Evolutionary conservation across 2,113 vertebrate genomes (phyloP), one percentile per base, ranked within the genome.

Genomic region (Pedionomus torquatus): DNA sequence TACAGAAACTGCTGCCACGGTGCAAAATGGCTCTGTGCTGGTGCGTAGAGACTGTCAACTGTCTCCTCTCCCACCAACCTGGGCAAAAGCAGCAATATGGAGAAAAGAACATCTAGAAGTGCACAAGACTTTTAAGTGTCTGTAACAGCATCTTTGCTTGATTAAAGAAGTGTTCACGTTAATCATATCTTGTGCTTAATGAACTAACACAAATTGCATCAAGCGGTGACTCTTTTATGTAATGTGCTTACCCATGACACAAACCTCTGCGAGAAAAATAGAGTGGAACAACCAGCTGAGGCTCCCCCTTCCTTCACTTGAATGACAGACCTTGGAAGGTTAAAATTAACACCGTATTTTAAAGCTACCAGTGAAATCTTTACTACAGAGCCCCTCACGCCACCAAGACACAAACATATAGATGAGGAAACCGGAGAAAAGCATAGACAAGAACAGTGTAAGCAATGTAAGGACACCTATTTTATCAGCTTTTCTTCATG

Each of bases 161-260:
- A 74, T 83, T 79, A 80, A 39, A 52, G 58, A 35, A 92, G 63
- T 30, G 64, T n/a, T 95, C 79, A 26, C 24, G 46, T 84, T 95
- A 76, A 87, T 96, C 78, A 70, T n/a, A 65, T 35, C 80, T 69
- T 41, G 49, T 84, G 84, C 75, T 68, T 96, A 89, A 96, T 51
- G 94, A 95, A 76, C 65, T 93, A 54, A 76, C 26, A 71, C 17
- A 60, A 74, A 83, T 79, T 95, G 89, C 87, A 92, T 93, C 95
- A 90, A 76, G 65, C 74, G 75, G 55, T 6, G 82, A 71, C 68
- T 33, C 74, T 25, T 84, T 68, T 60, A 44, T 79, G 86, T n/a
- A 68, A 70, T 25, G 10, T 39, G 41, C 70, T 89, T 63, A 83
- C 15, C 41, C 65, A 23, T 1, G n/a, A 83, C 43, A 72, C 2